These are phyloP conservation scores for Labeo rohita DNA, from an alignment of 2,113 vertebrate genomes.

Conservation along the genomic window DNA sequence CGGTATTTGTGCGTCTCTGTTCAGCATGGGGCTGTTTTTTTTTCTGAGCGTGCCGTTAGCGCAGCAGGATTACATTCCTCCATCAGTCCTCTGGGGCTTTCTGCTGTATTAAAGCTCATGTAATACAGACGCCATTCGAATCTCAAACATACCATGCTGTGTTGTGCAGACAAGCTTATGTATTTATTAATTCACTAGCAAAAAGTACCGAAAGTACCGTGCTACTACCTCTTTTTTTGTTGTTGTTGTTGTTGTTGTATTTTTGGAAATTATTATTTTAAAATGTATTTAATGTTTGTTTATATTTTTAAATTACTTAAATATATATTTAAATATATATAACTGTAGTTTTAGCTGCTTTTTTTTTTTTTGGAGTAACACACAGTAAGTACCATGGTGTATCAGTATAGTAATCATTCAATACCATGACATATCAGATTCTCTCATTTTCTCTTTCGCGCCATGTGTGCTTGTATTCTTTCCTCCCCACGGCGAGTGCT, in stretches of 20 bases:
- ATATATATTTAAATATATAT: too few relatives aligned
- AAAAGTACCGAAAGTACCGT: neutral
- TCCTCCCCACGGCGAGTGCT: slow-evolving; percentile 17
- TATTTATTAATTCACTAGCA: neutral
- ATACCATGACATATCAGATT: neutral
- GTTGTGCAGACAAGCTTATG: neutral
- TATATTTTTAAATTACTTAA: too few relatives aligned
- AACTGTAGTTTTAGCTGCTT: too few relatives aligned
- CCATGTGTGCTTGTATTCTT: slow-evolving; percentile 31
- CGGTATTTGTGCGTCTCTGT: slow-evolving; percentile 69
- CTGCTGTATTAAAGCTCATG: slow-evolving; percentile 33
- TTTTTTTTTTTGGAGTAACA: too few relatives aligned
- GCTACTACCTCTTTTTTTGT: too few relatives aligned
- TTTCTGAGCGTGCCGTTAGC: slow-evolving; percentile 63
- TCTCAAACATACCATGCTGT: slow-evolving; percentile 7
- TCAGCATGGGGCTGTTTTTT: slow-evolving; percentile 41
- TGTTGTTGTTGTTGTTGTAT: too few relatives aligned
- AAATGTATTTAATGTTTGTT: too few relatives aligned
- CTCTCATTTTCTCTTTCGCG: neutral
- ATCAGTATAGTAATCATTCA: neutral
- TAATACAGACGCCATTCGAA: neutral
- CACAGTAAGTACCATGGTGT: neutral
- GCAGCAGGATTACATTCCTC: slow-evolving; percentile 60
- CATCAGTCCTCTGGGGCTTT: slow-evolving; percentile 5
- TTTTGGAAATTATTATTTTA: too few relatives aligned